Base-by-base conservation (phyloP, 2,888 invertebrate genomes). In the Urechis unicinctus region DNA sequence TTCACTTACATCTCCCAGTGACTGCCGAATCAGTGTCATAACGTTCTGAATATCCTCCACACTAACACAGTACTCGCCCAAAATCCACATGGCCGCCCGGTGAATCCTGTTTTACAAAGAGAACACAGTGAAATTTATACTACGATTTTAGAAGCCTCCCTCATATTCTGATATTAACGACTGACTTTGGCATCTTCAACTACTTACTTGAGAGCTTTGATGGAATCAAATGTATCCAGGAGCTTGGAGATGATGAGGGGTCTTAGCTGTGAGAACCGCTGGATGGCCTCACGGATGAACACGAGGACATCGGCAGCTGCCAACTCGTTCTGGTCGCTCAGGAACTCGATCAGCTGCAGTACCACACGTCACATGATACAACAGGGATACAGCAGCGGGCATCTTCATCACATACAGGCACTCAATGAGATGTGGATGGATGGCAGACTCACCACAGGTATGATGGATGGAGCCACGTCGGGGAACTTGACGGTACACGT, bases 21-120 rank as follows among this genome's bases (percentile, higher is more conserved):
- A 84, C 62, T 84, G 82, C 62, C 86, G 83, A 31, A 96, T 84
- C 61, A 86, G 86, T 49, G 84, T 84, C 72, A 95, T 85, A 2
- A 94, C 89, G 57, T 86, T 85, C 60, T 85, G 82, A 42, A 94
- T 91, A 62, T 92, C 88, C 24, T 84, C 83, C 28, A 84, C 81
- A 0, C 85, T 84, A 56, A 87, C 87, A 1, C 94, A 91, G 78
- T 94, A 99, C 79, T 98, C 96, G 3, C 97, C 97, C 57, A 96
- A 82, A 71, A 99, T 91, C 98, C 98, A 99, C 54, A 98, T 82
- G 1, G 96, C 92, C 1, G 93, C 89, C 59, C 96, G 86, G 67
- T 93, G 91, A 29, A 94, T 88, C 66, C 76, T 75, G 56, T 1
- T 55, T 59, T n/a, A 41, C 2, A 31, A 48, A 26, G 45, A 31